Percentiles rank a stretch among this genome's conserved stretches.
These are phyloP conservation scores for Melitaea athalia DNA, from an alignment of 2,888 invertebrate genomes.

Conservation along the genomic window DNA sequence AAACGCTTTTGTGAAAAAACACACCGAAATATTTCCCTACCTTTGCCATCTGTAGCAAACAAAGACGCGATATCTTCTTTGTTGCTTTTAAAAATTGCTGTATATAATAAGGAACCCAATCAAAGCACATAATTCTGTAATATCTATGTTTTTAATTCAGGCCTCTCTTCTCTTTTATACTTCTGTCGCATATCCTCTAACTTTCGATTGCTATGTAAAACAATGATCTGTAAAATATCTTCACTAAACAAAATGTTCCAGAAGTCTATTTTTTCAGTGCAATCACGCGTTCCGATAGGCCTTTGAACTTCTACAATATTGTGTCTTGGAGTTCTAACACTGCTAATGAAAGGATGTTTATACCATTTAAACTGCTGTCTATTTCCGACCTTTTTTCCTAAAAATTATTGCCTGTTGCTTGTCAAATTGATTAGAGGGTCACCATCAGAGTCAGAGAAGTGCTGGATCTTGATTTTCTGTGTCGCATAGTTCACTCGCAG, in stretches of 20 bases:
- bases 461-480: neutral
- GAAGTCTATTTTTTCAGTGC: neutral
- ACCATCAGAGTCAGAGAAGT: neutral
- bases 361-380: too few relatives aligned
- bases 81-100: neutral
- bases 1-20: neutral
- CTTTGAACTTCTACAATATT: too few relatives aligned
- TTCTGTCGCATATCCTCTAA: neutral
- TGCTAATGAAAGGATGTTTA: too few relatives aligned
- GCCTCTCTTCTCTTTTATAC: too few relatives aligned
- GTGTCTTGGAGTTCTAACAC: too few relatives aligned
- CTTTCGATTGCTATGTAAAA: neutral
- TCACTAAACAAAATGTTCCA: neutral
- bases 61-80: neutral
- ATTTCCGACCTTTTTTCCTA: too few relatives aligned
- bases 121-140: neutral
- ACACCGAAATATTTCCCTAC: neutral
- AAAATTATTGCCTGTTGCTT: neutral
- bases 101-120: neutral
- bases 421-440: neutral
- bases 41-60: neutral
- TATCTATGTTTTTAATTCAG: neutral
- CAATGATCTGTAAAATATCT: neutral
- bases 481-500: neutral
- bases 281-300: neutral